Conservation (phyloP, 2,797 vertebrate species). For the Jordanella pulchra region DNA sequence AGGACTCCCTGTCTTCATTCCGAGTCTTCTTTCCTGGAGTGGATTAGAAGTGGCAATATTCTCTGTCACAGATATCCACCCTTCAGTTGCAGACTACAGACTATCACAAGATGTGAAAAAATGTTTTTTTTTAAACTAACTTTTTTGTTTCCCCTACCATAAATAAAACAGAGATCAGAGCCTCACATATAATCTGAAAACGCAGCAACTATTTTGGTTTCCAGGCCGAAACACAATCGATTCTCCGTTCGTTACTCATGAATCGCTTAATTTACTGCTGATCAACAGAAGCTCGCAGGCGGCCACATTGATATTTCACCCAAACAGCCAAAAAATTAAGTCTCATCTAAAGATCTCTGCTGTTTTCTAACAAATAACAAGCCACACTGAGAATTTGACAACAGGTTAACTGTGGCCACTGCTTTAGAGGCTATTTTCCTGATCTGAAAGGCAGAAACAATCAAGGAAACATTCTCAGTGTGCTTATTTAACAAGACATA, state of each 20-base stretch:
- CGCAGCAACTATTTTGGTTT: conserved; percentile 37
- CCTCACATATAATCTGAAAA: conserved; percentile 25
- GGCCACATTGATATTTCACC: conserved; percentile 33
- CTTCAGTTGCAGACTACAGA: conserved; percentile 68
- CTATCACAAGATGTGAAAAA: conserved; percentile 42
- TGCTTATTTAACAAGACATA: conserved; percentile 27
- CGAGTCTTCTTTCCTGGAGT: conserved; percentile 80
- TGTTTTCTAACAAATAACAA: conserved; percentile 35
- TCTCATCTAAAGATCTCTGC: conserved; percentile 37
- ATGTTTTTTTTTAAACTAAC: conserved; percentile 33
- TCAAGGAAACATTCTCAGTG: conserved; percentile 23
- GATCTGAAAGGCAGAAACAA: conserved; percentile 26
- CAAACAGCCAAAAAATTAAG: conserved; percentile 34
- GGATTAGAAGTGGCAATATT: conserved; percentile 79
- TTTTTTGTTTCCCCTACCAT: conserved; percentile 4
- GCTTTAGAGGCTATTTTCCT: conserved; percentile 33
- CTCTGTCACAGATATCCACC: conserved; percentile 73
- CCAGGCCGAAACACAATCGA: conserved; percentile 33
- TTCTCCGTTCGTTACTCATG: conserved; percentile 31
- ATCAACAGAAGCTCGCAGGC: conserved; percentile 46
- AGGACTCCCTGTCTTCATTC: conserved; percentile 76
- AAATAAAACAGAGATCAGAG: conserved; percentile 11
- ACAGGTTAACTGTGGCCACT: conserved; percentile 24
- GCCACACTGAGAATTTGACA: conserved; percentile 11
- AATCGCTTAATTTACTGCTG: conserved; percentile 31